A percentile compares a stretch with the other conserved stretches of the same genome.
Conservation (phyloP, 2,888 invertebrate genomes). For the Allophyes oxyacanthae region DNA sequence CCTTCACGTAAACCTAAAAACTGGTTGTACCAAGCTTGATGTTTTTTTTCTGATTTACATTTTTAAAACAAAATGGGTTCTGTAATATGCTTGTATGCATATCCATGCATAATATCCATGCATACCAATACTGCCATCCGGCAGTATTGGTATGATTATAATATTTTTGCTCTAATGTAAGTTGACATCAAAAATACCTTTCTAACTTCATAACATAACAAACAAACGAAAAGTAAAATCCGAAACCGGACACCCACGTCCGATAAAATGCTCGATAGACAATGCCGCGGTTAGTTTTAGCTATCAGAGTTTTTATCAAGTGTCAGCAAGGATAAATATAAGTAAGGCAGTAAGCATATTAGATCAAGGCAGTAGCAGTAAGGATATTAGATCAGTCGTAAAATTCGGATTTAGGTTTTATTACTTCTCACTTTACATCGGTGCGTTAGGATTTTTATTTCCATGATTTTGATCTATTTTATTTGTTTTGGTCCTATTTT, state of each 20-base stretch:
- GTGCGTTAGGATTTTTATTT: slow-evolving; percentile 21
- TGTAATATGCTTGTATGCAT: too few species aligned
- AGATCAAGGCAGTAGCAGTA: too few species aligned
- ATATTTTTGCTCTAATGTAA: background rate
- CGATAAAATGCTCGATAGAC: slow-evolving; percentile 60
- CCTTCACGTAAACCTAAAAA: too few species aligned
- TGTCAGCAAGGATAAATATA: too few species aligned
- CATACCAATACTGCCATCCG: too few species aligned
- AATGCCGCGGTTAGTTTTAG: slow-evolving; percentile 53
- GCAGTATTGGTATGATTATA: too few species aligned
- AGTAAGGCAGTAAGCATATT: too few species aligned
- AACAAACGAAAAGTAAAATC: slow-evolving; percentile 63
- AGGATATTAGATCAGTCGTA: slow-evolving; percentile 51
- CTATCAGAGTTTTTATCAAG: slow-evolving; percentile 53
- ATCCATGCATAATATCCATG: too few species aligned
- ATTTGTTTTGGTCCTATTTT: slow-evolving; percentile 5
- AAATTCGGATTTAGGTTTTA: slow-evolving; percentile 49
- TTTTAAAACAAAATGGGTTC: too few species aligned
- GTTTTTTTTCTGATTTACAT: too few species aligned
- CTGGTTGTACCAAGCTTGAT: too few species aligned
- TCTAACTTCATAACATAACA: slow-evolving; percentile 62
- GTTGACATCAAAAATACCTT: too few species aligned
- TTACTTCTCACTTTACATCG: slow-evolving; percentile 48
- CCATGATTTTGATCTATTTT: slow-evolving; percentile 24
- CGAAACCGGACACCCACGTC: slow-evolving; percentile 73